phyloP scores from a whole-genome alignment of 2,888 invertebrate species.

The Drosophila aldrichi region DNA sequence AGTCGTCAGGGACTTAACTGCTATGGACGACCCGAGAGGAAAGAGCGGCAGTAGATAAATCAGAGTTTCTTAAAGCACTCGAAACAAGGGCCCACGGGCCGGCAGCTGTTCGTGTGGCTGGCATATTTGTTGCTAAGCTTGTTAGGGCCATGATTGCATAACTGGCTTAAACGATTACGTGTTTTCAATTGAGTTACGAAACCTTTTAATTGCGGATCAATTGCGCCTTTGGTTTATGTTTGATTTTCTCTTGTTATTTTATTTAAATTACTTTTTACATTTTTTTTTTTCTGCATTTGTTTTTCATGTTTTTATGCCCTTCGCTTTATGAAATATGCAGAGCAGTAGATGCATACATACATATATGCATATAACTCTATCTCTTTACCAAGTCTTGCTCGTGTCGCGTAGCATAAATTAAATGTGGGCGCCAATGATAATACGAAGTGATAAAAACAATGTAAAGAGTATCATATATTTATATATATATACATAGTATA shows the following conservation, averaged over 20 bases:
- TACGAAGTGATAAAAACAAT: constrained; percentile 60
- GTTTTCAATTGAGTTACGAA: constrained; percentile 14
- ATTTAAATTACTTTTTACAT: constrained; percentile 1
- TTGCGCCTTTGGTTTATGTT: constrained; percentile 5
- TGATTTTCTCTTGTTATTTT: constrained; percentile 27
- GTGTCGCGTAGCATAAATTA: constrained; percentile 39
- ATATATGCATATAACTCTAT: background rate
- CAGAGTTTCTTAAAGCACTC: background rate
- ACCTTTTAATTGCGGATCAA: constrained; percentile 12
- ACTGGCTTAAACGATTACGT: constrained; percentile 22
- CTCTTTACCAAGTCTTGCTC: background rate
- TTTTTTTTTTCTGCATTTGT: background rate
- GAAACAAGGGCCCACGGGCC: background rate
- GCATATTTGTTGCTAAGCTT: background rate
- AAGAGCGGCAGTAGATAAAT: background rate
- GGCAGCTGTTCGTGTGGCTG: background rate
- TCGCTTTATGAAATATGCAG: background rate
- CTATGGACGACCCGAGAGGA: background rate
- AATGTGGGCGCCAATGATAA: constrained; percentile 62
- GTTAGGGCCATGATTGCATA: background rate
- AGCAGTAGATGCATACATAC: constrained; percentile 14
- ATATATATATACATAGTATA: background rate
- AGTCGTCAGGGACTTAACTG: background rate
- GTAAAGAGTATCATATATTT: constrained; percentile 26
- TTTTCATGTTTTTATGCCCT: background rate